phyloP scores from a whole-genome alignment of 2,888 invertebrate species.

The Agrilus mali region DNA sequence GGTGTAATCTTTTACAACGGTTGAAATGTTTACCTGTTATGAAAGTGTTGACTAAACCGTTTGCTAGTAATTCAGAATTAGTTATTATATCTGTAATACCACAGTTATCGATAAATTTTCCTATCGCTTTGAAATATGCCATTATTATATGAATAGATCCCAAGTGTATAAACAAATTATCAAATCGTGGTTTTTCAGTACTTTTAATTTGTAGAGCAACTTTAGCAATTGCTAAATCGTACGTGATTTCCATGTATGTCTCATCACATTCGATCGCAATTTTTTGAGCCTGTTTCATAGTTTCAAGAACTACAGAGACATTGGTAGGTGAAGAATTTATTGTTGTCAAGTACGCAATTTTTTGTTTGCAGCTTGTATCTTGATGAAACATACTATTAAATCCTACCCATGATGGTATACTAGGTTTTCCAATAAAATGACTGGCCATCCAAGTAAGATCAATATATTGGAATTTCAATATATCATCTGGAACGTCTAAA shows the following conservation, averaged over 20 bases:
- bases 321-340: conserved; percentile 22
- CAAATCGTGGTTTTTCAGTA: conserved; percentile 1
- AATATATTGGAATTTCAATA: too few species aligned
- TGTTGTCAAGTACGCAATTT: conserved; percentile 19
- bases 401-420: conserved; percentile 24
- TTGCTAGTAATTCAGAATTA: conserved; percentile 16
- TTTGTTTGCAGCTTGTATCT: conserved; percentile 15
- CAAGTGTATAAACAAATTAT: conserved; percentile 25
- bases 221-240: too few species aligned
- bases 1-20: conserved; percentile 19
- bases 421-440: conserved; percentile 10
- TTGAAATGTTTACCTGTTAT: conserved; percentile 21
- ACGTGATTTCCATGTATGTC: conserved; percentile 11
- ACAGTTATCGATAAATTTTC: conserved; percentile 19
- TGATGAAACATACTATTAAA: conserved; percentile 16
- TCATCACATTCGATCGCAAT: conserved; percentile 15
- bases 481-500: too few species aligned
- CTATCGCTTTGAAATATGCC: conserved; percentile 23
- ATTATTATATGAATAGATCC: conserved; percentile 25
- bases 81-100: conserved; percentile 18
- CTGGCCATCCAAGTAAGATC: too few species aligned
- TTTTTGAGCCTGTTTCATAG: conserved; percentile 16
- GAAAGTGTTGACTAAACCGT: conserved; percentile 19
- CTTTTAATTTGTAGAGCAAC: too few species aligned
- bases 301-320: conserved; percentile 16